Evolutionary conservation across 2,888 invertebrate genomes (phyloP).

Genomic region (Griposia aprilina): DNA sequence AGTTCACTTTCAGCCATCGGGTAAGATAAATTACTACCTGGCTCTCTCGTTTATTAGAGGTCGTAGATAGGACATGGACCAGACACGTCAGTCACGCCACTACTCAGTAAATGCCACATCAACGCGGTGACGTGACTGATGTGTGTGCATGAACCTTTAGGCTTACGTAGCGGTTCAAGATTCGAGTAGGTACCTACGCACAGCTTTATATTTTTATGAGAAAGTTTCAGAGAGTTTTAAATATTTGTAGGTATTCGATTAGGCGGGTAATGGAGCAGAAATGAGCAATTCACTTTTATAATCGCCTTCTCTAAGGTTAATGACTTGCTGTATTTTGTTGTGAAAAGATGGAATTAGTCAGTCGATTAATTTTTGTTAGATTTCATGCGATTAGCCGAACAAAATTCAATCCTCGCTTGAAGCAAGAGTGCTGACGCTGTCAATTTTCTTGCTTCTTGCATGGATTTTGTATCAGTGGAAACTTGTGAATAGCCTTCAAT

Average conservation of each 20-base stretch:
- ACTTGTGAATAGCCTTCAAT: too few species aligned
- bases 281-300: conserved; percentile 49
- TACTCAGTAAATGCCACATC: neutral
- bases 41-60: too few species aligned
- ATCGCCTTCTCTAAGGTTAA: conserved; percentile 31
- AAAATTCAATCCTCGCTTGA: neutral
- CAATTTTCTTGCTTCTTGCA: neutral
- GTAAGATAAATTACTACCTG: neutral
- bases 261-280: conserved; percentile 46
- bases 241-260: conserved; percentile 42
- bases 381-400: conserved; percentile 19
- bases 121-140: neutral
- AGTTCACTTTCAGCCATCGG: neutral
- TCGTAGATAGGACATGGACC: neutral
- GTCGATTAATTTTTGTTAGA: conserved; percentile 30
- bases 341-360: conserved; percentile 21
- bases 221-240: conserved; percentile 30
- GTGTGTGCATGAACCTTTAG: neutral
- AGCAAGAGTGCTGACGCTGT: neutral
- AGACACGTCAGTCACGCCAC: neutral
- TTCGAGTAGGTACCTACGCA: neutral
- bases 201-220: conserved; percentile 17
- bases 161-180: neutral
- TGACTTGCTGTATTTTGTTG: conserved; percentile 36
- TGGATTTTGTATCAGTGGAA: too few species aligned